phyloP scores from a whole-genome alignment of 2,113 vertebrate genomes.

The Micronycteris hirsuta region DNA sequence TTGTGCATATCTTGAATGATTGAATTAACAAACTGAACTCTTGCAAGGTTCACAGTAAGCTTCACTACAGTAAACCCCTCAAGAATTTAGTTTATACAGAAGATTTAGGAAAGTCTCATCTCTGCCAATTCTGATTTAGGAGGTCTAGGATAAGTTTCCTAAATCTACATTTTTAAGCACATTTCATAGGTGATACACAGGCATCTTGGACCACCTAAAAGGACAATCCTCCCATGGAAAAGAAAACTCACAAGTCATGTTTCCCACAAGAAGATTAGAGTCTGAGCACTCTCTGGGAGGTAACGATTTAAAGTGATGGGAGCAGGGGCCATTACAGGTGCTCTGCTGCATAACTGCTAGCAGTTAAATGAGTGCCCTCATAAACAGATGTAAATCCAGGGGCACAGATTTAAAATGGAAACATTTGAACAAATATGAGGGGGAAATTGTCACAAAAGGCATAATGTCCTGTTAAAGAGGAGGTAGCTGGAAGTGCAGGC shows the following conservation, averaged over 20 bases:
- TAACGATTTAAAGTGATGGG: not conserved
- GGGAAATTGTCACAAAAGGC: slow-evolving; percentile 31
- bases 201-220: not conserved
- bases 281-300: not conserved
- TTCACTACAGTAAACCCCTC: not conserved
- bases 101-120: not conserved
- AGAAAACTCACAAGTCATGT: not conserved
- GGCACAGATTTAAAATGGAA: slow-evolving; percentile 19
- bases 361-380: not conserved
- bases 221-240: not conserved
- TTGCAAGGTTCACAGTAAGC: not conserved
- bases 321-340: fast-evolving
- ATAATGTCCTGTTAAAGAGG: not conserved
- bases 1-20: not conserved
- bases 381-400: not conserved
- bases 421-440: slow-evolving; percentile 24
- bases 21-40: not conserved
- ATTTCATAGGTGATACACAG: not conserved
- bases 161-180: not conserved
- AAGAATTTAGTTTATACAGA: not conserved
- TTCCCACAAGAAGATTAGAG: not conserved
- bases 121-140: not conserved
- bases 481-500: not conserved
- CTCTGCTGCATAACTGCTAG: not conserved
- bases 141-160: not conserved